Evolutionary conservation across 2,797 vertebrate species (phyloP).

Genomic region (Decapterus maruadsi): DNA sequence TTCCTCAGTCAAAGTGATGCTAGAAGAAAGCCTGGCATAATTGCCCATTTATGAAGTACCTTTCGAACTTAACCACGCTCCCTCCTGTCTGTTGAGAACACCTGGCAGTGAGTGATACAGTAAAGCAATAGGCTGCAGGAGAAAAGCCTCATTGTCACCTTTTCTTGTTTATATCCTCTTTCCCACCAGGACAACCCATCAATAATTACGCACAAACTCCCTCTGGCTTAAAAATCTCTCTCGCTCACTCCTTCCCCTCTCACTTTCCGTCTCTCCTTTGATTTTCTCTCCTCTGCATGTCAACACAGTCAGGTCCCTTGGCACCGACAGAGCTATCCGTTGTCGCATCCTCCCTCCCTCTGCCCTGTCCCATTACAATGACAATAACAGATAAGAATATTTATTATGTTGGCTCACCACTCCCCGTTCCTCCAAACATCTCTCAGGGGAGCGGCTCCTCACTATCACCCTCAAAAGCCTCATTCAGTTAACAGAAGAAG

Average conservation of each 20-base stretch:
- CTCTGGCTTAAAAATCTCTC: conserved; percentile 75
- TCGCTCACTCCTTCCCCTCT: conserved; percentile 46
- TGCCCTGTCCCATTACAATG: conserved; percentile 84
- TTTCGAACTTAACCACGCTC: conserved; percentile 42
- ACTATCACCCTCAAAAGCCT: conserved; percentile 83
- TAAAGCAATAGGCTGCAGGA: conserved; percentile 64
- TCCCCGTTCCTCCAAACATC: conserved; percentile 83
- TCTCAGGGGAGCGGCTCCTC: conserved; percentile 80
- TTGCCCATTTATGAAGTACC: conserved; percentile 51
- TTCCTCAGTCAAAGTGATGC: conserved; percentile 37
- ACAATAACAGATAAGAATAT: conserved; percentile 87
- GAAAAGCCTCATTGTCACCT: conserved; percentile 76
- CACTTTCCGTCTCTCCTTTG: conserved; percentile 72
- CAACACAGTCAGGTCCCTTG: conserved; percentile 82
- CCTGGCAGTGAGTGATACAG: conserved; percentile 77
- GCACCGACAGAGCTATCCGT: conserved; percentile 78
- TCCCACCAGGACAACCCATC: conserved; percentile 71
- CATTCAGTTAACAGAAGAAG: conserved; percentile 76
- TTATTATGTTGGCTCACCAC: conserved; percentile 85
- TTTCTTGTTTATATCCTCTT: conserved; percentile 77
- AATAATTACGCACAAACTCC: conserved; percentile 81
- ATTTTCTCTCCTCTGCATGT: conserved; percentile 80
- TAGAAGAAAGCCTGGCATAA: conserved; percentile 36
- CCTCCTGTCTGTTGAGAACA: conserved; percentile 55
- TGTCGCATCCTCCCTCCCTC: conserved; percentile 77